Conservation (phyloP, 2,113 vertebrate genomes). For the Pavo muticus region DNA sequence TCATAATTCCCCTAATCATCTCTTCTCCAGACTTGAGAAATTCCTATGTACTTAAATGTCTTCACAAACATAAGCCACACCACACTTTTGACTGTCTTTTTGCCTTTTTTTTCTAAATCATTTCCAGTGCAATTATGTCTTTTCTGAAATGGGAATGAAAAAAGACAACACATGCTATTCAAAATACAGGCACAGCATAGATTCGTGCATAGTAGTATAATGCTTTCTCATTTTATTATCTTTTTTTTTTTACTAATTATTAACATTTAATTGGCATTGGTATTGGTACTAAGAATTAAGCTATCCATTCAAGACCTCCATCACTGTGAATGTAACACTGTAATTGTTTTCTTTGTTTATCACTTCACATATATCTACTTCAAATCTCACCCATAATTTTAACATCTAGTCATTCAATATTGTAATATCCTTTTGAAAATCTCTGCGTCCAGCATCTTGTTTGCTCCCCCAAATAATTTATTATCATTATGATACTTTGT, state of each 20-base stretch:
- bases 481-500: neutral
- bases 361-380: neutral
- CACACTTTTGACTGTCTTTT: neutral
- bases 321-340: neutral
- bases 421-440: neutral
- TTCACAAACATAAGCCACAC: neutral
- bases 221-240: neutral
- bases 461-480: neutral
- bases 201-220: neutral
- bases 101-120: neutral
- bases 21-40: neutral
- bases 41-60: neutral
- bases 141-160: neutral
- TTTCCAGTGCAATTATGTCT: neutral
- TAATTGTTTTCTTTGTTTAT: neutral
- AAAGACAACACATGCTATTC: neutral
- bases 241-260: neutral
- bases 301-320: neutral
- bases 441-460: neutral
- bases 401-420: neutral
- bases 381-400: constrained; percentile 20
- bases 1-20: neutral
- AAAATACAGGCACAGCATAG: neutral
- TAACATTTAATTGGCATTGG: constrained; percentile 7
- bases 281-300: neutral